Base-by-base conservation (phyloP, 2,113 vertebrate genomes). In the Lynx canadensis region DNA sequence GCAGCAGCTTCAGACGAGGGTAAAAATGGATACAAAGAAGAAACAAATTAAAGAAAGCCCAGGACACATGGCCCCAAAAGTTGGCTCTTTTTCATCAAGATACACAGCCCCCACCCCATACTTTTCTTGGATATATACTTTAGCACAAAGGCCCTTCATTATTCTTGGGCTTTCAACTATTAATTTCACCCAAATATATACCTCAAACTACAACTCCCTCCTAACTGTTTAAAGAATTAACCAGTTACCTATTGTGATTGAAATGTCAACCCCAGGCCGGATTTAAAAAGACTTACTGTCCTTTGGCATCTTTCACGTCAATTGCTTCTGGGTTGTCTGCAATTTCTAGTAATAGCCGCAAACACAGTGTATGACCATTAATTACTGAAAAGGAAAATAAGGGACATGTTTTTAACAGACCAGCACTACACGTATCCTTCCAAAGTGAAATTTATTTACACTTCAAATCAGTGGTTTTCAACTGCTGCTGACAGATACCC, bases 361-460 rank as follows among this genome's bases (percentile, higher is more conserved):
- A 98, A 96, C 99, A 99, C 21, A 99, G 98, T 6, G 99, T 99
- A 60, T 99, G 99, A 41, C 99, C 99, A 36, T 99, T 99, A 98
- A 99, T 99, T 88, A 99, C 99, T 99, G 79, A 9, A 97, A 98
- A 91, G 91, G 65, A 98, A 97, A 96, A 89, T 0, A 29, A 33
- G 7, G 66, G 66, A 33, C 19, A 65, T 52, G 85, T 36, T 95
- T 66, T 93, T 73, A 92, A 83, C n/a, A 92, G 60, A 66, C n/a
- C 48, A 85, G 21, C 15, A 21, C 3, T 29, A 87, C 1, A n/a
- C 16, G 5, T 1, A 73, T 8, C 23, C 19, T n/a, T 94, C 76
- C 31, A 25, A 41, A 21, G 50, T 5, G 8, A 85, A 45, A 45
- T 45, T 45, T 19, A 29, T 8, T 9, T 83, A 65, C 66, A 65